These are phyloP conservation scores for Mesoligia furuncula DNA, from an alignment of 2,888 invertebrate species.

Conservation along the genomic window DNA sequence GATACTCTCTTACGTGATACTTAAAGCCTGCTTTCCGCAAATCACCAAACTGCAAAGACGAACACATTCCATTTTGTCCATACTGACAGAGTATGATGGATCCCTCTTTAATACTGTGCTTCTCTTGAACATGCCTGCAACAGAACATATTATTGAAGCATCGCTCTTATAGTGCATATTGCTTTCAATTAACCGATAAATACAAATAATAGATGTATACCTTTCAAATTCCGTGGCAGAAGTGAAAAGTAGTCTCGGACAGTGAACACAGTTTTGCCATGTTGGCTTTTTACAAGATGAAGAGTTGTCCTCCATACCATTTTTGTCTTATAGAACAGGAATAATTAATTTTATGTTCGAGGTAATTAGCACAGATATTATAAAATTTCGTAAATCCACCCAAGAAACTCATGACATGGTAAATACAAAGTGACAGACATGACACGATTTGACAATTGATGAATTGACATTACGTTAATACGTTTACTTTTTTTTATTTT, in stretches of 20 bases:
- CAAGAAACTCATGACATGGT: conserved; percentile 64
- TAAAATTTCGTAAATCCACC: conserved; percentile 65
- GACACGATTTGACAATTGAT: conserved; percentile 47
- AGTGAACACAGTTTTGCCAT: conserved; percentile 92
- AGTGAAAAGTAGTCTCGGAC: conserved; percentile 90
- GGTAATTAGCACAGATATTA: conserved; percentile 41
- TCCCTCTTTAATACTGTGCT: conserved; percentile 96
- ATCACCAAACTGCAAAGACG: conserved; percentile 96
- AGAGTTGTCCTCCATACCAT: conserved; percentile 89
- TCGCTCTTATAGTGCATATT: background rate
- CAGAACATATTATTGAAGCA: conserved; percentile 36
- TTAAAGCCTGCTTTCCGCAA: conserved; percentile 97
- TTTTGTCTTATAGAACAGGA: conserved; percentile 71
- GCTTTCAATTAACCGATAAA: conserved; percentile 12
- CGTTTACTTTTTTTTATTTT: no score
- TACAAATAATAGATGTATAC: conserved; percentile 75
- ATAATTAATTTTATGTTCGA: conserved; percentile 48
- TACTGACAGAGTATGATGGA: conserved; percentile 96
- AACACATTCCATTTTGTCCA: conserved; percentile 96
- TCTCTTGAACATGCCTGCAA: conserved; percentile 94
- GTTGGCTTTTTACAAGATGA: conserved; percentile 81
- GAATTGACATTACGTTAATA: conserved; percentile 23
- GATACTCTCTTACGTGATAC: conserved; percentile 94
- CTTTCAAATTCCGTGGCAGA: conserved; percentile 91
- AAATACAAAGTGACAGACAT: conserved; percentile 63